Evolutionary conservation across 2,888 invertebrate species (phyloP), one percentile per base, ranked within the genome.

Genomic region (Blastobasis adustella): DNA sequence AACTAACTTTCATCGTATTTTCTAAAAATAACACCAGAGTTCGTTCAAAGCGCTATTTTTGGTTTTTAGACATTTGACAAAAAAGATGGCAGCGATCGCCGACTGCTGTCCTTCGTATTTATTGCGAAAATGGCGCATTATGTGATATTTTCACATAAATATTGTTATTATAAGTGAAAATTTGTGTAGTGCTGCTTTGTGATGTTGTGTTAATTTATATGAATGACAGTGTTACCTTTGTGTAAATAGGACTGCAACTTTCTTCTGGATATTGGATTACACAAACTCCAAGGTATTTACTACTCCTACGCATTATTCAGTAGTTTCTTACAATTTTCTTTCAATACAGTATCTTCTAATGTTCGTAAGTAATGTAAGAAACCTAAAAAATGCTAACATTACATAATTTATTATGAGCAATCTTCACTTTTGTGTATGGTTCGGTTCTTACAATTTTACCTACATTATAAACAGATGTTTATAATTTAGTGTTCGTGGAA

Each of bases 21-120:
- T 82, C 87, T 88, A 88, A 86, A 87, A 87, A 88, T 88, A 88
- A 84, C 87, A 78, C 86, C 80, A 88, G 88, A 88, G 88, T 88
- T 87, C 88, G 87, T 88, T 79, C 75, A 69, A 76, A 81, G 81
- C 86, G 82, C 82, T 88, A 88, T 84, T 84, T 80, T 86, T 88
- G 87, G 88, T 85, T 82, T 81, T 84, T 81, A 87, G 85, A 85
- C 83, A 85, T 88, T 87, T 88, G 88, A 87, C 86, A 87, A 86
- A 87, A 88, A 88, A 88, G 87, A 88, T 88, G 88, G 88, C 87
- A 87, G 86, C 86, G 86, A 80, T 72, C 74, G 87, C 82, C 80
- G 86, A 82, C 81, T 79, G 82, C 84, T 79, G 87, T 83, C 78
- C 80, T 76, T 82, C 80, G 83, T 76, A 70, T 80, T 79, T 84